Evolutionary conservation across 2,113 vertebrate genomes (phyloP).

Genomic region (Oryzias woworae): DNA sequence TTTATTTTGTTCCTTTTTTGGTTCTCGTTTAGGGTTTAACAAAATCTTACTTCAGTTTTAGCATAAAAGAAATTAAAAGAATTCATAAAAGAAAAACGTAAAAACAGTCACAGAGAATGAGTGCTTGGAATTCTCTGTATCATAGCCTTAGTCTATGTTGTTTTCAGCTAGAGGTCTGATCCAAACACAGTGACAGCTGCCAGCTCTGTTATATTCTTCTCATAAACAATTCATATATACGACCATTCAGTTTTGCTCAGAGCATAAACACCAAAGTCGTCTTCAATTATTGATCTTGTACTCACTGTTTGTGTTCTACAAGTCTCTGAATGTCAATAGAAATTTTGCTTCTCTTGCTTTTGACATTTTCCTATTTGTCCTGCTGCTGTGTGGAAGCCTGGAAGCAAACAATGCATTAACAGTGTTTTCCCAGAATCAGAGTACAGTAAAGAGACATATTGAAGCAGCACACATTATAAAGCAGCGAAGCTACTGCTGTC

Average conservation of each 20-base stretch:
- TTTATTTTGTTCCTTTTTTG: background rate
- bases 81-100: background rate
- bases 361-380: conserved; percentile 7
- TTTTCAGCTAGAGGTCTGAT: background rate
- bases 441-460: background rate
- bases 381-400: background rate
- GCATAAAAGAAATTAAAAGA: background rate
- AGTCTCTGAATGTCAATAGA: conserved; percentile 21
- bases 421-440: background rate
- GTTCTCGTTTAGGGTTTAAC: too few species aligned
- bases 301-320: conserved; percentile 15
- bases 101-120: too few species aligned
- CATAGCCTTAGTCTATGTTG: background rate
- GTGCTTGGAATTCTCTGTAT: background rate
- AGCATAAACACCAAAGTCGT: conserved; percentile 43
- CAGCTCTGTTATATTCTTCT: conserved; percentile 21
- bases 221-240: conserved; percentile 48
- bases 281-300: conserved; percentile 54
- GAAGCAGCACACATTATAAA: background rate
- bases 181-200: conserved; percentile 12
- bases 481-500: background rate
- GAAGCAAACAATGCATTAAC: conserved; percentile 12
- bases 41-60: background rate
- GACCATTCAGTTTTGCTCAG: conserved; percentile 41
- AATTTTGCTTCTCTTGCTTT: conserved; percentile 17